These are phyloP conservation scores for Heterotilapia buettikoferi DNA, from an alignment of 2,113 vertebrate species.

Conservation along the genomic window DNA sequence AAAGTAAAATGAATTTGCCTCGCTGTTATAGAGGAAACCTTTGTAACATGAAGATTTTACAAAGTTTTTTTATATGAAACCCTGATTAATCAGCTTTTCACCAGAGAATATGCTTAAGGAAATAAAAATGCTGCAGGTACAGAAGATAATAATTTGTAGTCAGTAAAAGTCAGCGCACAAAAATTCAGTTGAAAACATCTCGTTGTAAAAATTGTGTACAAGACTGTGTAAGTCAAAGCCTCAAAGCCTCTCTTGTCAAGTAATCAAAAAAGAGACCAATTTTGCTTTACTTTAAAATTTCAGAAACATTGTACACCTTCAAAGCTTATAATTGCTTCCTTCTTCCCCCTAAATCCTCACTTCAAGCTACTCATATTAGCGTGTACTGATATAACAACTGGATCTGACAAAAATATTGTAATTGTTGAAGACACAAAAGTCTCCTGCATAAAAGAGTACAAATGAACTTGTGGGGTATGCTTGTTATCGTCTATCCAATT, in stretches of 20 bases:
- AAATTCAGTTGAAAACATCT: not conserved
- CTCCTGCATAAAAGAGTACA: not conserved
- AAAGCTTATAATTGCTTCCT: not conserved
- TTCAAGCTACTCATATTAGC: conserved; percentile 2
- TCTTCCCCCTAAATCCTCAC: not conserved
- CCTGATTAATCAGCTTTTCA: not conserved
- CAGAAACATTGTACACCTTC: not conserved
- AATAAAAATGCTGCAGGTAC: not conserved
- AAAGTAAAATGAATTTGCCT: not conserved
- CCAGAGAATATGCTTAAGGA: not conserved
- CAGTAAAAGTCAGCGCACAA: not conserved
- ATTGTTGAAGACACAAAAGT: not conserved
- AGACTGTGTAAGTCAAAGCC: not conserved
- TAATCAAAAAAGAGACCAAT: not conserved
- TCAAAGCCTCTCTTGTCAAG: not conserved
- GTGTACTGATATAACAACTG: not conserved
- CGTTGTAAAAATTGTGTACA: not conserved
- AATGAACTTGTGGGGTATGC: not conserved
- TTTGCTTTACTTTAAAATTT: not conserved
- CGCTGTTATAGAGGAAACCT: not conserved
- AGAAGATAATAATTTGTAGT: not conserved
- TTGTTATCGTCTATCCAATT: not conserved
- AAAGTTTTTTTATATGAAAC: not conserved
- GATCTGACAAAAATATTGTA: not conserved
- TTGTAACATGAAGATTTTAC: not conserved